A percentile compares a stretch with the other conserved stretches of the same genome.
Conservation (phyloP, 2,888 invertebrate genomes). For the Macroteleia sp. region DNA sequence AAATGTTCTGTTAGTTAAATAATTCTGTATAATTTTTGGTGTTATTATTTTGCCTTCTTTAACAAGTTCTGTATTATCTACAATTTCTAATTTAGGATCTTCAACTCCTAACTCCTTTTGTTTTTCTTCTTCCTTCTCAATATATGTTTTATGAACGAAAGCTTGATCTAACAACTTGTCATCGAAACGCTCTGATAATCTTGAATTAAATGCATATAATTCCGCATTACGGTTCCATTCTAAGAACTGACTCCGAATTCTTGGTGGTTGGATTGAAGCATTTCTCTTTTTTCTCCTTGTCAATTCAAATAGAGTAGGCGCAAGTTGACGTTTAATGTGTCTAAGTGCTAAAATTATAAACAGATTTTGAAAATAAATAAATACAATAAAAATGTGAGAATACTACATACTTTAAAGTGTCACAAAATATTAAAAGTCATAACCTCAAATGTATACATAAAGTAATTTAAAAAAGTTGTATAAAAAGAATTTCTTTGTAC, state of each 20-base stretch:
- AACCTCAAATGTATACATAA: too few relatives aligned
- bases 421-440: too few relatives aligned
- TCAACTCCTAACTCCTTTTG: slow-evolving; percentile 89
- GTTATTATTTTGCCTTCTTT: slow-evolving; percentile 89
- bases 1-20: too few relatives aligned
- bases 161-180: slow-evolving; percentile 89
- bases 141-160: slow-evolving; percentile 91
- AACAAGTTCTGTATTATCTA: slow-evolving; percentile 89
- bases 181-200: slow-evolving; percentile 93
- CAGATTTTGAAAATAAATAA: too few relatives aligned
- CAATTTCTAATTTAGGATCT: slow-evolving; percentile 85
- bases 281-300: slow-evolving; percentile 85
- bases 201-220: slow-evolving; percentile 93
- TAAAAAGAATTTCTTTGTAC: too few relatives aligned
- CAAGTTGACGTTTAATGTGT: slow-evolving; percentile 87
- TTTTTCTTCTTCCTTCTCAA: slow-evolving; percentile 88
- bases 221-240: slow-evolving; percentile 96
- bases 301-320: slow-evolving; percentile 88
- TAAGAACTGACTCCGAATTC: slow-evolving; percentile 87
- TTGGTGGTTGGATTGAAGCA: slow-evolving; percentile 67
- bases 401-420: too few relatives aligned
- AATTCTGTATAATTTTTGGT: slow-evolving; percentile 87
- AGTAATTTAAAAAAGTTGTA: too few relatives aligned
- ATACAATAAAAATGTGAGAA: too few relatives aligned
- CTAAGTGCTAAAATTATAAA: slow-evolving; percentile 80